Conservation (phyloP, 2,797 vertebrate genomes). For the Siniperca scherzeri region DNA sequence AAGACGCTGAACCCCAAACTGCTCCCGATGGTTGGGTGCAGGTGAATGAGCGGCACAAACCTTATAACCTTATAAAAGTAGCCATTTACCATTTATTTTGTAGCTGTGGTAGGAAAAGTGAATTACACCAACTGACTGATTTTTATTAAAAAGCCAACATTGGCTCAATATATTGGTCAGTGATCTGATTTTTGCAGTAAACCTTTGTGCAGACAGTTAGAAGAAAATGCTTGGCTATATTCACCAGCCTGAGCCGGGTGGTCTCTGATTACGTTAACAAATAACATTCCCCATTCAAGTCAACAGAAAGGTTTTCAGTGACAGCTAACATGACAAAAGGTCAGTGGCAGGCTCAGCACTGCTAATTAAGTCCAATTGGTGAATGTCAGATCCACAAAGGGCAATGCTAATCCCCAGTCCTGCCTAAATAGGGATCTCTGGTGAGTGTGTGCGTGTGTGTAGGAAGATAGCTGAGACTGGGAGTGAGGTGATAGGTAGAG, state of each 20-base stretch:
- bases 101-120: neutral
- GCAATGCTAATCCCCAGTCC: slow-evolving; percentile 83
- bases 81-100: neutral
- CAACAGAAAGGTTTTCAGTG: slow-evolving; percentile 87
- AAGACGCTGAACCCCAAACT: no score
- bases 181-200: slow-evolving; percentile 43
- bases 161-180: slow-evolving; percentile 4
- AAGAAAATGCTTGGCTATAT: slow-evolving; percentile 39
- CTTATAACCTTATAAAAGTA: no score
- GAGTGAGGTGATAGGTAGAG: slow-evolving; percentile 11
- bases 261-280: slow-evolving; percentile 85
- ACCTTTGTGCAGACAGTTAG: slow-evolving; percentile 26
- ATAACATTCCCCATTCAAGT: slow-evolving; percentile 84
- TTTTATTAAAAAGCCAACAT: neutral
- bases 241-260: slow-evolving; percentile 39
- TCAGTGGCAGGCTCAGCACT: slow-evolving; percentile 83
- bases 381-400: slow-evolving; percentile 90
- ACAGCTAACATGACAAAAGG: slow-evolving; percentile 87
- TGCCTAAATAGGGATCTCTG: slow-evolving; percentile 66
- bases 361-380: slow-evolving; percentile 89
- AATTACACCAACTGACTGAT: neutral
- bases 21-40: no score
- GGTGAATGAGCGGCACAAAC: no score
- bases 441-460: slow-evolving; percentile 17
- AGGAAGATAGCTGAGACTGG: neutral